Percentiles rank a stretch among this genome's conserved stretches.
Conservation (phyloP, 2,113 vertebrate genomes). For the Blennius ocellaris region DNA sequence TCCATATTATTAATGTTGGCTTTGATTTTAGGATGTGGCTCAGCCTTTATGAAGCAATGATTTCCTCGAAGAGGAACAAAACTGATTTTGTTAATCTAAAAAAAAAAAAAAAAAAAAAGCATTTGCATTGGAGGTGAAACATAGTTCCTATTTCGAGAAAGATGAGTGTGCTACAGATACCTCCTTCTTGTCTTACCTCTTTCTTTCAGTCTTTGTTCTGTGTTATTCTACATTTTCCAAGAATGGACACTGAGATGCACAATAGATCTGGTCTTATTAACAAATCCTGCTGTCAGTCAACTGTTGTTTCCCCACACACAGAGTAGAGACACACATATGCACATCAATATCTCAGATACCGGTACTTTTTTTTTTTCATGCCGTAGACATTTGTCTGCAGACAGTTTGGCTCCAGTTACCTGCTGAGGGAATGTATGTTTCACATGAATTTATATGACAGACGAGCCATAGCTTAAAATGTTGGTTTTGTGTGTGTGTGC, state of each 20-base stretch:
- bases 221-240: conserved; percentile 24
- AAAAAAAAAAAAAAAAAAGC: neutral
- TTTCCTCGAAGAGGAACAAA: conserved; percentile 13
- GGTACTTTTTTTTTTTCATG: too few species aligned
- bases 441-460: conserved; percentile 22
- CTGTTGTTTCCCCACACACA: conserved; percentile 31
- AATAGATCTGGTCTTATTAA: conserved; percentile 37
- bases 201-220: conserved; percentile 19
- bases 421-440: conserved; percentile 35
- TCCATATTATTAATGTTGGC: conserved; percentile 47
- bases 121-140: neutral
- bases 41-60: conserved; percentile 25
- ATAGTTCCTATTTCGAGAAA: conserved; percentile 3
- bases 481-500: neutral
- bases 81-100: conserved; percentile 20
- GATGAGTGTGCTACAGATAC: conserved; percentile 13
- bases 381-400: conserved; percentile 10
- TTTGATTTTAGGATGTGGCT: conserved; percentile 34
- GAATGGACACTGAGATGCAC: conserved; percentile 32
- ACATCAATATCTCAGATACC: conserved; percentile 35
- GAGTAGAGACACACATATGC: neutral
- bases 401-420: conserved; percentile 51
- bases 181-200: conserved; percentile 13
- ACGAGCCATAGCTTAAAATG: conserved; percentile 32
- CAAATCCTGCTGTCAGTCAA: conserved; percentile 49